Percentiles rank a stretch among this genome's conserved stretches.
phyloP scores from a whole-genome alignment of 2,888 invertebrate species.

The Parthenolecanium corni region DNA sequence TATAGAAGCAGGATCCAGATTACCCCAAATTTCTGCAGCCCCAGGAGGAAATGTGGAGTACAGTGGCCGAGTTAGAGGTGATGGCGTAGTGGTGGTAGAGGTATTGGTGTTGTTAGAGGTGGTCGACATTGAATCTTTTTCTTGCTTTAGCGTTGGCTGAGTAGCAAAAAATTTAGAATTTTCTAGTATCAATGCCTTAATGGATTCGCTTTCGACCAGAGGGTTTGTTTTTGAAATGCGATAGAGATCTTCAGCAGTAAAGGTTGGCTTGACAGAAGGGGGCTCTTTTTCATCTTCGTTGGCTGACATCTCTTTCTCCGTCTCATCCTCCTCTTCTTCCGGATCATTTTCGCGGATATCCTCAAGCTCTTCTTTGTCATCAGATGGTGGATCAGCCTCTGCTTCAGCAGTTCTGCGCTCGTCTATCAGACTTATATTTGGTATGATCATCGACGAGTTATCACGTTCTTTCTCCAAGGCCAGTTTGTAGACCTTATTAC shows the following conservation, averaged over 20 bases:
- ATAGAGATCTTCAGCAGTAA: conserved; percentile 49
- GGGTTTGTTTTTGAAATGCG: conserved; percentile 40
- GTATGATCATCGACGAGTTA: conserved; percentile 35
- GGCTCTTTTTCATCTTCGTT: conserved; percentile 49
- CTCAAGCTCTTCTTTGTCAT: conserved; percentile 31
- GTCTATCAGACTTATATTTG: conserved; percentile 33
- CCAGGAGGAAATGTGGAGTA: conserved; percentile 31
- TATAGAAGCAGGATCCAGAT: conserved; percentile 42
- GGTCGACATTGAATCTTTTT: conserved; percentile 17
- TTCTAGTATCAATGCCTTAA: conserved; percentile 44
- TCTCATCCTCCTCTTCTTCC: conserved; percentile 32
- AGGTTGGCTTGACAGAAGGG: conserved; percentile 46
- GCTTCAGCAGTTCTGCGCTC: conserved; percentile 10
- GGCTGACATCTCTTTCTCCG: conserved; percentile 42
- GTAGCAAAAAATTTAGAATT: conserved; percentile 38
- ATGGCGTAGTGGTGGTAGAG: conserved; percentile 18
- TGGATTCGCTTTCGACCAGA: conserved; percentile 42
- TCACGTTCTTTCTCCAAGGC: conserved; percentile 59
- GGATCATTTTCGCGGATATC: conserved; percentile 31
- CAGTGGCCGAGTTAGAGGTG: conserved; percentile 27
- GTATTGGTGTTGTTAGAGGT: not conserved
- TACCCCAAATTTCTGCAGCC: conserved; percentile 33
- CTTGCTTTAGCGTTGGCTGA: conserved; percentile 8
- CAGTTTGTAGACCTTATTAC: conserved; percentile 88
- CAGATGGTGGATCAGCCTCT: conserved; percentile 20